These are phyloP conservation scores for Ormyrus rosae DNA, from an alignment of 2,888 invertebrate genomes.

Conservation along the genomic window DNA sequence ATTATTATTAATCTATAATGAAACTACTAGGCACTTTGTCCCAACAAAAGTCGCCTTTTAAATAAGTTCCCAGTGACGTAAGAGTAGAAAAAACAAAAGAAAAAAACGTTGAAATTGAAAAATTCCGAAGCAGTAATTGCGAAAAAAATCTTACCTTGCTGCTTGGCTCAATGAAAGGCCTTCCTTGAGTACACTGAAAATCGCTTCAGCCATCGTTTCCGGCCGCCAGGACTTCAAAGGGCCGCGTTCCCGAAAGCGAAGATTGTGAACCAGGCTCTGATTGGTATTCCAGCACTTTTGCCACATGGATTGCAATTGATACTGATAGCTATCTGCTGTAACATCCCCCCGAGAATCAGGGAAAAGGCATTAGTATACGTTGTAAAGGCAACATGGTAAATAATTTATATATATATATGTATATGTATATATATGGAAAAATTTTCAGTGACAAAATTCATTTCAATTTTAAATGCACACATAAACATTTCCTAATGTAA, in stretches of 20 bases:
- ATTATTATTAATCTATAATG: too few relatives aligned
- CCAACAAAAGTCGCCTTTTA: too few relatives aligned
- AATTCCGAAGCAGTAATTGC: background rate
- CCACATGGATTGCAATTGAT: conserved; percentile 96
- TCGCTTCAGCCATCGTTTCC: conserved; percentile 96
- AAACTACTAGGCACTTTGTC: too few relatives aligned
- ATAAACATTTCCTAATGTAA: background rate
- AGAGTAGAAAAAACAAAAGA: too few relatives aligned
- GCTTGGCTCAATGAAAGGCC: conserved; percentile 93
- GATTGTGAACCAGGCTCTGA: conserved; percentile 92
- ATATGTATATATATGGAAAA: background rate
- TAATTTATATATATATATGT: conserved; percentile 24
- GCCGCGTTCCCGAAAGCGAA: conserved; percentile 93
- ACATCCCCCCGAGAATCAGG: conserved; percentile 71
- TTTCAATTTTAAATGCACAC: too few relatives aligned
- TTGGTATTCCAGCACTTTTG: conserved; percentile 97
- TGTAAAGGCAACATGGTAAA: background rate
- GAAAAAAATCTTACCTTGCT: conserved; percentile 76
- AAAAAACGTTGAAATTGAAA: too few relatives aligned
- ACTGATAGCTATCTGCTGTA: conserved; percentile 95
- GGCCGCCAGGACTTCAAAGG: conserved; percentile 95
- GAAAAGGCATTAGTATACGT: conserved; percentile 58
- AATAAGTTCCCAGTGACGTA: too few relatives aligned
- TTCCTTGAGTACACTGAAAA: conserved; percentile 93
- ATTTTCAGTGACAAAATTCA: background rate